Base-by-base conservation (phyloP, 2,888 invertebrate genomes). In the Temnothorax unifasciatus region DNA sequence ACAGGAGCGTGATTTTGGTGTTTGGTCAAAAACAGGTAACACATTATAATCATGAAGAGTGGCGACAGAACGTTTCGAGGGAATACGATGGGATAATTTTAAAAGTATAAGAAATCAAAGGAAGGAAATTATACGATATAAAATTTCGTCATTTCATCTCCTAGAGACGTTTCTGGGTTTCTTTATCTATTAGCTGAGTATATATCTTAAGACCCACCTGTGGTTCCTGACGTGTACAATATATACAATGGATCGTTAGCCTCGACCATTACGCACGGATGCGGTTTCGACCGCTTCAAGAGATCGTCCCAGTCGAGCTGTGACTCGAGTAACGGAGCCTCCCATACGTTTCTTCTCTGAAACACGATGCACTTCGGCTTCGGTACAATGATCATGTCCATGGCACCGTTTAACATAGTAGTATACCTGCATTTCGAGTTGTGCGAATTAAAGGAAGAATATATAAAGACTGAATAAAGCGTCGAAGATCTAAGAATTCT, bases 201-300 rank as follows among this genome's bases (percentile, higher is more conserved):
- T 6, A 4, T 74, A 74, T n/a, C 34, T 21, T 13, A 57, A 38
- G 13, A 11, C 15, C 93, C 95, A 96, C 97, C 97, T 83, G 97
- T 97, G n/a, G 97, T 97, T 87, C 98, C 98, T 3, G 99, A 99
- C 0, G 99, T 99, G 93, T 99, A 99, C 5, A 99, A 95, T 85
- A 99, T 97, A 92, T 99, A 99, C 13, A 99, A 95, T 0, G 99
- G 98, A 91, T 99, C 98, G 91, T 98, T 98, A 0, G 99, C 97
- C 91, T 98, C 97, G 0, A 98, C 97, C 0, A 99, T 96, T 0
- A 98, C 97, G 93, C 98, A 98, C 1, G 97, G 97, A 74, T 97
- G 97, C 0, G 97, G 97, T 4, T 96, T 96, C 0, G 96, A 96
- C 85, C 96, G 95, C 82, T 95, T 95, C 81, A 98, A 90, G 0